Evolutionary conservation across 2,888 invertebrate genomes (phyloP), one percentile per base, ranked within the genome.

Genomic region (Euzetes globulus): DNA sequence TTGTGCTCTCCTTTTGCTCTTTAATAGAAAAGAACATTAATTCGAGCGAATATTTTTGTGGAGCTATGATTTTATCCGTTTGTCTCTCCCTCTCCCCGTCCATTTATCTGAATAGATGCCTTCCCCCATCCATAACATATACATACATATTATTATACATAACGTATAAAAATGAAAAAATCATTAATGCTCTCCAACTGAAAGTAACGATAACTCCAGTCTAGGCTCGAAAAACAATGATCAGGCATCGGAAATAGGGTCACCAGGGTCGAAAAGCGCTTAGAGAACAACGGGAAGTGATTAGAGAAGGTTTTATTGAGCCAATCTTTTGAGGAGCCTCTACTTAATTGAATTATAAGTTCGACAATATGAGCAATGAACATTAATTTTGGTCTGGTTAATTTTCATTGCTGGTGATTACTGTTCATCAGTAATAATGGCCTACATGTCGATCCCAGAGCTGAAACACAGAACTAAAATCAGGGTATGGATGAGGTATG

Each of bases 111-210:
- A 33, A 33, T 33, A 7, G 33, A 33, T 33, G 33, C 7, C 33
- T 33, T 33, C 33, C 33, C 33, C 33, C 33, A n/a, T n/a, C n/a
- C 7, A 4, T 33, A 33, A 19, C 52, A 52, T 52, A 52, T 19
- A 6, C 15, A 52, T 47, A 52, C 19, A 52, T 52, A 52, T 52
- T 52, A 52, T 52, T 19, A 47, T 13, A 47, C 47, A 47, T 47
- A 47, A 47, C 47, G 17, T 47, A 47, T 6, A 19, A 52, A 52
- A n/a, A 52, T 52, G 19, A 52, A 52, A 33, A 33, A 52, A 52
- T 52, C 52, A 52, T 52, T 52, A 52, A 52, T 52, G 52, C n/a
- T 52, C 19, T 52, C n/a, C n/a, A 52, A 52, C n/a, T 17, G 47
- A 13, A 13, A 4, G n/a, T 4, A 52, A 52, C 19, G 52, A 52